Conservation (phyloP, 2,113 vertebrate species). For the Phaetusa simplex region DNA sequence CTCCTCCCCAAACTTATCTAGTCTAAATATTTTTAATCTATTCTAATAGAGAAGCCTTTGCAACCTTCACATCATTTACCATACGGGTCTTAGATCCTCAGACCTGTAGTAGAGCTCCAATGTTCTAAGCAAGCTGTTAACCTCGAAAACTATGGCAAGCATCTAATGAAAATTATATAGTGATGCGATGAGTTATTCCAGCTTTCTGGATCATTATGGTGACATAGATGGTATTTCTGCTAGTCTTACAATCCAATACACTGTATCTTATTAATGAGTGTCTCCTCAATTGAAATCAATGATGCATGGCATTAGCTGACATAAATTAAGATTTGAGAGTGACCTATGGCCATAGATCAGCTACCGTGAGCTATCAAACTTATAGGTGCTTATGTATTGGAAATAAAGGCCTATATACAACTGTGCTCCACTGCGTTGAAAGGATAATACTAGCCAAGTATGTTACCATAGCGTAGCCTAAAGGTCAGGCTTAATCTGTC, state of each 20-base stretch:
- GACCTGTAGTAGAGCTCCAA: neutral
- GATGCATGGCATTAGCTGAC: neutral
- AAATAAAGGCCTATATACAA: neutral
- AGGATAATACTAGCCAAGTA: neutral
- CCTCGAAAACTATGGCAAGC: neutral
- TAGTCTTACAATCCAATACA: neutral
- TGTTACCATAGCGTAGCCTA: neutral
- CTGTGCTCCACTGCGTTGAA: neutral
- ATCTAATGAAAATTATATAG: neutral
- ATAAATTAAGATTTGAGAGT: neutral
- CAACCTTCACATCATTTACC: neutral
- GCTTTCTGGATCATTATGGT: neutral
- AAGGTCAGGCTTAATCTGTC: neutral
- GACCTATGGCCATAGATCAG: neutral
- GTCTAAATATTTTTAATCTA: neutral
- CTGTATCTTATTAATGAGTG: neutral
- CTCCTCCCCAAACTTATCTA: neutral
- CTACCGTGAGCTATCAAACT: neutral
- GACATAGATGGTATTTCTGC: neutral
- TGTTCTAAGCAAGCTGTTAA: neutral
- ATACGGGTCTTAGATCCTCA: neutral
- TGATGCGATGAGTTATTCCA: neutral
- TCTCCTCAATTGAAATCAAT: neutral
- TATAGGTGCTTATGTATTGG: neutral
- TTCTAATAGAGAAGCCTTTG: neutral